A percentile compares a stretch with the other conserved stretches of the same genome.
phyloP scores from a whole-genome alignment of 1,140 invertebrate species.

The Drosophila sp. region DNA sequence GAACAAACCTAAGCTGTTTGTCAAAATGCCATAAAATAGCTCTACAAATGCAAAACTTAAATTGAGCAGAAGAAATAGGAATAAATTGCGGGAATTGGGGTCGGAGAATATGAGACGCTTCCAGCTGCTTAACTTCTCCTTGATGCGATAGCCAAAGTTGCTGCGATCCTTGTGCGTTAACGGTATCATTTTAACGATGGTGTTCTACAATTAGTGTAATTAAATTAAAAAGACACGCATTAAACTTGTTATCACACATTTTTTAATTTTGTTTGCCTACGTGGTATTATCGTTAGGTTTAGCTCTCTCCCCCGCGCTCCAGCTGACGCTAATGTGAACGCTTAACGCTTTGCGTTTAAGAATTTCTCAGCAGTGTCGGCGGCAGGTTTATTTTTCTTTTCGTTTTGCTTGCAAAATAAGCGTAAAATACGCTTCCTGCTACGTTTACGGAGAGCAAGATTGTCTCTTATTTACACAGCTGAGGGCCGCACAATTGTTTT shows the following conservation, averaged over 20 bases:
- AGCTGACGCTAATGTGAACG: constrained; percentile 41
- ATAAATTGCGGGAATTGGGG: constrained; percentile 96
- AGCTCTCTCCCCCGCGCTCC: constrained; percentile 23
- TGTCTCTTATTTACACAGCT: constrained; percentile 61
- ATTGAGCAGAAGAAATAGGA: constrained; percentile 97
- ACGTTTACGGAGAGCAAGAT: constrained; percentile 13
- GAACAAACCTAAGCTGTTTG: constrained; percentile 92
- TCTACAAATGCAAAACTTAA: constrained; percentile 98
- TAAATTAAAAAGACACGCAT: constrained; percentile 7
- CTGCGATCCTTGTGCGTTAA: constrained; percentile 91
- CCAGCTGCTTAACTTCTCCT: constrained; percentile 90
- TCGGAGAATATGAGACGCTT: constrained; percentile 96
- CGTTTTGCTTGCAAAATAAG: constrained; percentile 22
- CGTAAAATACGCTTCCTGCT: constrained; percentile 57
- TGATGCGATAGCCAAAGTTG: constrained; percentile 87
- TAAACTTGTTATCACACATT: constrained; percentile 40
- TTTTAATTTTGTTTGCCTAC: constrained; percentile 71
- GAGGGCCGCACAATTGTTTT: constrained; percentile 33
- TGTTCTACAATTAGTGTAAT: constrained; percentile 9
- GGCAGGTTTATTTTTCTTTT: constrained; percentile 30
- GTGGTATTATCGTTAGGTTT: constrained; percentile 70
- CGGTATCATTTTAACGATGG: constrained; percentile 86
- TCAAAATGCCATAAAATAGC: constrained; percentile 97
- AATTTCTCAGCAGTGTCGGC: constrained; percentile 55
- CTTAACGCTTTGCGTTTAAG: constrained; percentile 41